Evolutionary conservation across 1,140 invertebrate species (phyloP).

Genomic region (Pseudobourletiella spinata): DNA sequence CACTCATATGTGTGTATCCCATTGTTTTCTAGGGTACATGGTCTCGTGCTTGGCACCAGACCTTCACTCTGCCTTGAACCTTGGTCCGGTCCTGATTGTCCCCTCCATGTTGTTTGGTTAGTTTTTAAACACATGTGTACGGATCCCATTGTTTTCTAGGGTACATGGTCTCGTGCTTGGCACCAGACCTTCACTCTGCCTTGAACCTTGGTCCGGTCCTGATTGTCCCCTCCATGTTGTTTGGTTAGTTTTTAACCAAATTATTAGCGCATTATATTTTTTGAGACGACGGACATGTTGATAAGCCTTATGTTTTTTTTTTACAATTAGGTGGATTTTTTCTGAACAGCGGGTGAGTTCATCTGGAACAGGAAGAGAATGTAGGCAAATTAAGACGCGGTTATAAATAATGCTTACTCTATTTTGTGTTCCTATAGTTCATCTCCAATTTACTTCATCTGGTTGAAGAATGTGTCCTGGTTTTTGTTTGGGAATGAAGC

Average conservation of each 20-base stretch:
- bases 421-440: constrained; percentile 32
- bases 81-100: constrained; percentile 47
- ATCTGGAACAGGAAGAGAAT: constrained; percentile 39
- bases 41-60: constrained; percentile 6
- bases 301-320: constrained; percentile 39
- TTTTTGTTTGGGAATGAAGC: constrained; percentile 47
- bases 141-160: constrained; percentile 21
- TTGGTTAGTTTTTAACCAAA: constrained; percentile 1
- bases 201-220: constrained; percentile 43
- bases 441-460: constrained; percentile 45
- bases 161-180: constrained; percentile 16
- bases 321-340: constrained; percentile 38
- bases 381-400: neutral
- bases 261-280: constrained; percentile 31
- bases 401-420: neutral
- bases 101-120: constrained; percentile 43
- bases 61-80: constrained; percentile 3
- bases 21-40: constrained; percentile 15
- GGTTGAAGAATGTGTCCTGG: constrained; percentile 49
- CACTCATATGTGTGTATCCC: neutral
- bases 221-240: constrained; percentile 46
- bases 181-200: neutral
- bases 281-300: constrained; percentile 45
- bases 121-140: constrained; percentile 5
- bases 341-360: constrained; percentile 30